Base-by-base conservation (phyloP, 2,113 vertebrate species). In the Alethe castanea region DNA sequence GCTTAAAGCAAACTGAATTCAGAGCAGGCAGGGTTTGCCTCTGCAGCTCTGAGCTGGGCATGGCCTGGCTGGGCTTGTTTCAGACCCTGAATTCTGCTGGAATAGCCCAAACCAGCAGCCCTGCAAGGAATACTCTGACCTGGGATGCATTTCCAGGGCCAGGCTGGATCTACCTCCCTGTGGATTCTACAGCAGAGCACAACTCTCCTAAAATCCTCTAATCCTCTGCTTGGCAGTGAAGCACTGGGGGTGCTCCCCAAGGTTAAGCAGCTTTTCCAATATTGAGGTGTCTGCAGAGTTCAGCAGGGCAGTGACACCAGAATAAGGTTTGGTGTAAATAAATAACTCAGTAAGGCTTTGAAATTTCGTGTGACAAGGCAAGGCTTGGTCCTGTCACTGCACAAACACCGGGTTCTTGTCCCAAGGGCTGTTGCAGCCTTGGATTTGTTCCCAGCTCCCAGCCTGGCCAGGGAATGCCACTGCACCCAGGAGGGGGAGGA, bases 101-200 rank as follows among this genome's bases (percentile, higher is more conserved):
- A 14, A 7, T 24, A 52, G 71, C 90, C 90, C 5, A 28, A 18
- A 40, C 57, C 59, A 53, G 25, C 60, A 74, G 47, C 86, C 90
- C 48, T 35, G 1, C 40, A 20, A 61, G 73, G 71, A 62, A 26
- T 2, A 3, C 48, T 33, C 53, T 1, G 28, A 33, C 44, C 23
- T 6, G 11, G 56, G 66, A 24, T 35, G 24, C 13, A 19, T 29
- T 73, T 52, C 86, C 81, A 12, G 35, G 40, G n/a, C 38, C 29
- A 6, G 74, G 22, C 33, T 77, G 47, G 33, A 3, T 53, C 67
- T 20, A 7, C 26, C 52, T 86, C 20, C 38, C 47, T 16, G 0
- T 4, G 35, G n/a, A 2, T 9, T 25, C 31, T 2, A 4, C 12
- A 35, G 28, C 9, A 45, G 0, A 61, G 13, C 33, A 19, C 2